Base-by-base conservation (phyloP, 2,797 vertebrate species). In the Galago senegalensis region DNA sequence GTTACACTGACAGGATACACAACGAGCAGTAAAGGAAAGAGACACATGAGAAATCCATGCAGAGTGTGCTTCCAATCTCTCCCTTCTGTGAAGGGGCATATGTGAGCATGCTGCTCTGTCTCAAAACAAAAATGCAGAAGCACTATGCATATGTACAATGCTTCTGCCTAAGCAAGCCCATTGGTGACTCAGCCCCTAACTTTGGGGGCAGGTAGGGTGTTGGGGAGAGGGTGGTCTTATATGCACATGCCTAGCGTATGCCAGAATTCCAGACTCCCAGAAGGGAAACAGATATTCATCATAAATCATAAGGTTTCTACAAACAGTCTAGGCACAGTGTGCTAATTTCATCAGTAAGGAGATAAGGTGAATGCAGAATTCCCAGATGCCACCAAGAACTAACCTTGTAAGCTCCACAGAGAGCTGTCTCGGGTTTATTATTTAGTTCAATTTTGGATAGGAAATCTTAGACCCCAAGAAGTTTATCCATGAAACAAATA, bases 401-500 rank as follows among this genome's bases (percentile, higher is more conserved):
- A 80, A 12, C 11, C 7, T 40, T 69, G 8, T 1, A 87, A 93
- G 17, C 49, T 69, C 46, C 83, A 63, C 60, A 80, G 53, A 37
- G 37, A 63, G 18, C 49, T 60, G 3, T 18, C 53, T 92, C 65
- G 76, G 2, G 34, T 12, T 16, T 75, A 4, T 40, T 86, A 77
- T 29, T n/a, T 60, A 40, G 60, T 27, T 95, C n/a, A 56, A 80
- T 89, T 95, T 34, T 83, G 9, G n/a, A 40, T 12, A 63, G 43
- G 16, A 95, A 75, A 86, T 65, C 49, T 46, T 91, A 70, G n/a
- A 73, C 16, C 13, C 5, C 43, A 21, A 91, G 40, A 56, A 2
- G 25, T 25, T 94, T 60, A 87, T 43, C 23, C 5, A 80, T 43
- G 20, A 95, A 89, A 83, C 29, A 84, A 73, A 88, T 65, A 72